phyloP scores from a whole-genome alignment of 2,888 invertebrate genomes.

The Eilema sororculum region DNA sequence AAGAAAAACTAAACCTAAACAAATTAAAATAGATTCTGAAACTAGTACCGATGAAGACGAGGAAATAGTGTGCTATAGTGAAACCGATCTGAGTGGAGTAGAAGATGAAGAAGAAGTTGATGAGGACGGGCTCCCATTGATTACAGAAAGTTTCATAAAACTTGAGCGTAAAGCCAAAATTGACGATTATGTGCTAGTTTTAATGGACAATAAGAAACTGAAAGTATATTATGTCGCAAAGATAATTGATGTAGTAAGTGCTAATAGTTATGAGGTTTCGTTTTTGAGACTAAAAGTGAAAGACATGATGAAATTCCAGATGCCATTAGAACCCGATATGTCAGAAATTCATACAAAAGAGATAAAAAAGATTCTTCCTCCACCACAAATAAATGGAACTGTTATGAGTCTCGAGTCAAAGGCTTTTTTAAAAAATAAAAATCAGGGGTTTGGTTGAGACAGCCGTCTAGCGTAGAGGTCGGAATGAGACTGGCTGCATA shows the following conservation, averaged over 20 bases:
- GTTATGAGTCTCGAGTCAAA: too few relatives aligned
- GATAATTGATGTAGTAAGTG: background rate
- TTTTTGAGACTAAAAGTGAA: background rate
- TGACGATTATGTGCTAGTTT: background rate
- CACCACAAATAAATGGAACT: too few relatives aligned
- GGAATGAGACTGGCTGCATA: too few relatives aligned
- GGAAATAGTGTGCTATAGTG: too few relatives aligned
- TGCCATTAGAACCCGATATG: conserved; percentile 7
- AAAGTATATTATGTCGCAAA: background rate
- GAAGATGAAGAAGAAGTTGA: background rate
- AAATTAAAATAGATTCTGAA: too few relatives aligned
- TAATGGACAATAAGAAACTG: background rate
- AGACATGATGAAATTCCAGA: background rate
- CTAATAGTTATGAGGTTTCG: background rate
- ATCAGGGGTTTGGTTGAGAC: too few relatives aligned
- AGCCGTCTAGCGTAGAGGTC: too few relatives aligned
- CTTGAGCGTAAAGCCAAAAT: background rate
- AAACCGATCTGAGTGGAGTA: too few relatives aligned
- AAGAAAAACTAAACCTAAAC: background rate
- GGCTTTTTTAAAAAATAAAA: too few relatives aligned
- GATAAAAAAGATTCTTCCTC: too few relatives aligned
- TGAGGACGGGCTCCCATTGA: background rate
- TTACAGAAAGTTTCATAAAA: background rate
- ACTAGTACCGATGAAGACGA: too few relatives aligned
- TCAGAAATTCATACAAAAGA: background rate